Conservation (phyloP, 2,797 vertebrate genomes). For the Meda fulgida region DNA sequence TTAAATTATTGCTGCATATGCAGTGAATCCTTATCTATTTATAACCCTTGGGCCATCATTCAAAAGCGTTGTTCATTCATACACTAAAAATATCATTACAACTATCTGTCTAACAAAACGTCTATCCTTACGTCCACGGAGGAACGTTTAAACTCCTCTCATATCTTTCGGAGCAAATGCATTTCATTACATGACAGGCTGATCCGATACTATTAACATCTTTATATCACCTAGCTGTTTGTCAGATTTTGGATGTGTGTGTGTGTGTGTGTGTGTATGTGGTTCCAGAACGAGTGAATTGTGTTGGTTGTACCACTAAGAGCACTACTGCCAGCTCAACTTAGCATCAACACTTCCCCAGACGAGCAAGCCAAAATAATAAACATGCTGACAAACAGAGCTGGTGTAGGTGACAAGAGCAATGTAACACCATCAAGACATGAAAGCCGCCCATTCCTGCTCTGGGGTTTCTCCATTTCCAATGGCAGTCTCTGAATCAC, state of each 20-base stretch:
- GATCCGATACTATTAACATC: constrained; percentile 29
- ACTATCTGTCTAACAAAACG: constrained; percentile 41
- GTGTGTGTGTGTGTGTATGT: not conserved
- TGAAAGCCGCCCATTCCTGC: constrained; percentile 50
- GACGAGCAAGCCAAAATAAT: constrained; percentile 38
- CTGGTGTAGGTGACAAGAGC: constrained; percentile 62
- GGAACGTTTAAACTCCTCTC: constrained; percentile 39
- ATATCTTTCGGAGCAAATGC: constrained; percentile 33
- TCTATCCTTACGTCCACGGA: not conserved
- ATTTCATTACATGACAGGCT: constrained; percentile 47
- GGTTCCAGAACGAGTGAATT: constrained; percentile 4
- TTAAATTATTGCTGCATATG: constrained; percentile 51
- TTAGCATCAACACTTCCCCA: constrained; percentile 42
- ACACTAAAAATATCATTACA: constrained; percentile 48
- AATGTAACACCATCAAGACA: constrained; percentile 48
- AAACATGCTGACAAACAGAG: constrained; percentile 48
- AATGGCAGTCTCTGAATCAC: constrained; percentile 59
- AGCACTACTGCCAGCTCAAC: constrained; percentile 39
- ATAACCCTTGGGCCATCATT: constrained; percentile 40
- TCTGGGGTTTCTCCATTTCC: constrained; percentile 56
- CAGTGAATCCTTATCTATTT: constrained; percentile 38
- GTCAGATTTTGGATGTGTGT: constrained; percentile 24
- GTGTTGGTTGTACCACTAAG: constrained; percentile 21
- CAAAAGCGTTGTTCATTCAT: constrained; percentile 37
- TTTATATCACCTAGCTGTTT: constrained; percentile 39